Evolutionary conservation across 2,113 vertebrate genomes (phyloP).

Genomic region (Gymnogyps californianus): DNA sequence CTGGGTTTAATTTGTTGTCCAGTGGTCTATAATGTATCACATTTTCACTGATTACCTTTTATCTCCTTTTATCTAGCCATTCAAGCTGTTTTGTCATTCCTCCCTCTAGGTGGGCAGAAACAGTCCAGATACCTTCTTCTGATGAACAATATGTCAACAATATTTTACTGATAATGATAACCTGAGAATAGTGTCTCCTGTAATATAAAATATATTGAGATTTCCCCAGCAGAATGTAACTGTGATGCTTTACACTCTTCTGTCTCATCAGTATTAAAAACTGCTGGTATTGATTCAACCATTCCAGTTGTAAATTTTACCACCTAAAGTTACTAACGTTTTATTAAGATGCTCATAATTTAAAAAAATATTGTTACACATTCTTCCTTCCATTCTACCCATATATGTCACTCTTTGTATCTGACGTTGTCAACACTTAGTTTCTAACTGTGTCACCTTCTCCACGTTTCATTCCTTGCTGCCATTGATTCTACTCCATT

Average conservation of each 20-base stretch:
- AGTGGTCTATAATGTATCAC: neutral
- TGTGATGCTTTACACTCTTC: neutral
- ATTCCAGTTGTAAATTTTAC: neutral
- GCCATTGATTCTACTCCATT: slow-evolving; percentile 89
- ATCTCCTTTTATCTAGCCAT: neutral
- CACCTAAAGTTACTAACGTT: slow-evolving; percentile 11
- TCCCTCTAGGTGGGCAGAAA: neutral
- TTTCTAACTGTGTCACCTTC: slow-evolving; percentile 93
- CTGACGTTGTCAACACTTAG: slow-evolving; percentile 60
- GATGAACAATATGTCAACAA: neutral
- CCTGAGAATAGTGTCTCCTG: neutral
- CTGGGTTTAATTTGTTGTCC: neutral
- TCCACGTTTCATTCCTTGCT: slow-evolving; percentile 87
- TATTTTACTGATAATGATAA: neutral
- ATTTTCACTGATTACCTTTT: neutral
- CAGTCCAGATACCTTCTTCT: neutral
- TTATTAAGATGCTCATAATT: slow-evolving; percentile 29
- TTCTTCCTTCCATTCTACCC: slow-evolving; percentile 45
- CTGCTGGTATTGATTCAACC: neutral
- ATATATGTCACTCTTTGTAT: slow-evolving; percentile 58
- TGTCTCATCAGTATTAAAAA: slow-evolving; percentile 11
- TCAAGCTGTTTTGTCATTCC: neutral
- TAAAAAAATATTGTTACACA: neutral
- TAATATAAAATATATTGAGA: neutral
- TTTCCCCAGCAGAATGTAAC: neutral